These are phyloP conservation scores for Myoxocephalus aenaeus DNA, from an alignment of 2,797 vertebrate species.

Conservation along the genomic window DNA sequence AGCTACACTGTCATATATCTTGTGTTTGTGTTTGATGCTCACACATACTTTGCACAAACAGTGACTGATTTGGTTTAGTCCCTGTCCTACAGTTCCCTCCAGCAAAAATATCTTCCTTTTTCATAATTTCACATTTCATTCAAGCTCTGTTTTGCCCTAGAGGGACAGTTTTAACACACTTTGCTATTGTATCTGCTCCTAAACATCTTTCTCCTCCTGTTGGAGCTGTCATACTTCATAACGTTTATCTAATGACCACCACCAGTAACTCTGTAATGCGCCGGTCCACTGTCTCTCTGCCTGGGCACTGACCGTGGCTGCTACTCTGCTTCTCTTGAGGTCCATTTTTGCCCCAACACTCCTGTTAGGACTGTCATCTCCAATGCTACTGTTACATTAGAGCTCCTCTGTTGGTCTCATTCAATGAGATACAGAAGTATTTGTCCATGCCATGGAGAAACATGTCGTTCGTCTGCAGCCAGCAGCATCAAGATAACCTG, in stretches of 20 bases:
- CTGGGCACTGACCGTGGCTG: constrained; percentile 1
- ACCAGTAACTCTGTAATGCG: constrained; percentile 18
- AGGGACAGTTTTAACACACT: constrained; percentile 21
- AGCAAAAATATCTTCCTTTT: constrained; percentile 21
- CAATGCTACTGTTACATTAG: not conserved
- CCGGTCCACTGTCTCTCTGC: constrained; percentile 6
- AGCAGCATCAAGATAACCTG: constrained; percentile 16
- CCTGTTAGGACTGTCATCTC: not conserved
- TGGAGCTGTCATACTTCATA: constrained; percentile 32
- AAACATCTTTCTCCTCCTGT: constrained; percentile 9
- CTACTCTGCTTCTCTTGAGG: not conserved
- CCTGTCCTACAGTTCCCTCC: constrained; percentile 25
- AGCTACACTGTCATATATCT: constrained; percentile 5
- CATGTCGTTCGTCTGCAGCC: constrained; percentile 36
- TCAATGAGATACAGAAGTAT: not conserved
- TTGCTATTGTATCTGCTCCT: constrained; percentile 20
- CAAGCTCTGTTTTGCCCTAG: constrained; percentile 18
- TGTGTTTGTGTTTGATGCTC: constrained; percentile 29
- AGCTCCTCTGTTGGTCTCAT: not conserved
- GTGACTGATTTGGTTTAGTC: constrained; percentile 34
- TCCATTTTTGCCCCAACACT: not conserved
- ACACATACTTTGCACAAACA: not conserved
- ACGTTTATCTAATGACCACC: constrained; percentile 14
- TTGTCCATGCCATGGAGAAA: constrained; percentile 1
- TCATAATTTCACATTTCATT: constrained; percentile 4